Evolutionary conservation across 2,888 invertebrate species (phyloP).

Genomic region (Panzeria rudis): DNA sequence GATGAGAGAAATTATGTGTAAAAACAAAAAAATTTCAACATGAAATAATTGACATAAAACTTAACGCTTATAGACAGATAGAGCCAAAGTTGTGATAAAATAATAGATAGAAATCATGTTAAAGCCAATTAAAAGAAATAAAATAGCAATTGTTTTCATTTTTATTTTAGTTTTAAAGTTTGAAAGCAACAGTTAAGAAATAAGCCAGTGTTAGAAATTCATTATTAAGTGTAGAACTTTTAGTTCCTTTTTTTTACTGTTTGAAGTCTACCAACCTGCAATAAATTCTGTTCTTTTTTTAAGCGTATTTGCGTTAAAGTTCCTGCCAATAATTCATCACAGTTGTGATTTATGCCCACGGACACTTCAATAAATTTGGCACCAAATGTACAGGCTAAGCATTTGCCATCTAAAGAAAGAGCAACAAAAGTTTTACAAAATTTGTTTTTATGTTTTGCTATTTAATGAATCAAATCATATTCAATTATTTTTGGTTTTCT

Average conservation of each 20-base stretch:
- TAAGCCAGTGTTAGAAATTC: slow-evolving; percentile 50
- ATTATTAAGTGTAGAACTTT: slow-evolving; percentile 3
- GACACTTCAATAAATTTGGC: slow-evolving; percentile 98
- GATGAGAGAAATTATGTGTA: slow-evolving; percentile 46
- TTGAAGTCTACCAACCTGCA: slow-evolving; percentile 78
- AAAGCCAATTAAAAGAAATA: background rate
- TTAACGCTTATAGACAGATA: background rate
- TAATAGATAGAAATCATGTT: background rate
- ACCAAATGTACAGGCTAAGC: slow-evolving; percentile 94
- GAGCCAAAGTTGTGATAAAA: background rate
- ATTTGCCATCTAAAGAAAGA: slow-evolving; percentile 91
- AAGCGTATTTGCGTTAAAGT: slow-evolving; percentile 95
- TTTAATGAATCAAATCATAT: slow-evolving; percentile 15
- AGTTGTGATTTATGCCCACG: slow-evolving; percentile 98
- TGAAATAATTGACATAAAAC: slow-evolving; percentile 23
- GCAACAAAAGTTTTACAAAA: background rate
- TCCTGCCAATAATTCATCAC: slow-evolving; percentile 97
- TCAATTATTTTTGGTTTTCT: slow-evolving; percentile 69
- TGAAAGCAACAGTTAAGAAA: slow-evolving; percentile 24
- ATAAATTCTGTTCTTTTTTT: slow-evolving; percentile 87
- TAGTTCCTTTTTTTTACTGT: background rate
- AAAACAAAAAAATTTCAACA: slow-evolving; percentile 17
- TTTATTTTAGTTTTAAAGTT: background rate
- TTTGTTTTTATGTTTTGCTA: background rate
- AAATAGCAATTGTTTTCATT: background rate